These are phyloP conservation scores for Drosophila parvula DNA, from an alignment of 1,140 invertebrate species.

Conservation along the genomic window DNA sequence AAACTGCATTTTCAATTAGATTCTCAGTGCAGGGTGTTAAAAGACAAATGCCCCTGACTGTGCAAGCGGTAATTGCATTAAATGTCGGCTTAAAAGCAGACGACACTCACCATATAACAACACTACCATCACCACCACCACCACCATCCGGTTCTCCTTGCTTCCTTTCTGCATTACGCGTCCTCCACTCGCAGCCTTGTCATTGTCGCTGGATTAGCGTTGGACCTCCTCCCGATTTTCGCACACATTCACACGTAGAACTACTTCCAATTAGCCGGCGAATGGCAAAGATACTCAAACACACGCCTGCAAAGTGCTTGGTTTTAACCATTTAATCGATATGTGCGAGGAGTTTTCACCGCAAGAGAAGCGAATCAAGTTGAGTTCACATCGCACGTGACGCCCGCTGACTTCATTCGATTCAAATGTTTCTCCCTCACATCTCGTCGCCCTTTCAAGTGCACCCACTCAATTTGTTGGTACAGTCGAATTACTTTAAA, in stretches of 20 bases:
- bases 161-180: slow-evolving; percentile 13
- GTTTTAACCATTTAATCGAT: slow-evolving; percentile 75
- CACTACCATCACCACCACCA: neutral
- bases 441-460: neutral
- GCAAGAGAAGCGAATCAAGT: slow-evolving; percentile 38
- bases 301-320: slow-evolving; percentile 43
- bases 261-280: slow-evolving; percentile 67
- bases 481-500: slow-evolving; percentile 15
- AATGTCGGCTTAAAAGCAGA: slow-evolving; percentile 76
- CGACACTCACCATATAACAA: slow-evolving; percentile 5
- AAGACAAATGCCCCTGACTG: slow-evolving; percentile 46
- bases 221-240: slow-evolving; percentile 1
- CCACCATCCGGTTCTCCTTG: slow-evolving; percentile 1
- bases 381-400: slow-evolving; percentile 38
- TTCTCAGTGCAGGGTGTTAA: slow-evolving; percentile 30
- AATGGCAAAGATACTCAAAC: slow-evolving; percentile 18
- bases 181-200: slow-evolving; percentile 35
- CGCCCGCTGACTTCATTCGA: slow-evolving; percentile 37
- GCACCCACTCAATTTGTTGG: slow-evolving; percentile 27
- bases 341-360: slow-evolving; percentile 33
- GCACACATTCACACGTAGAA: slow-evolving; percentile 26
- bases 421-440: neutral
- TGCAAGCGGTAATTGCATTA: slow-evolving; percentile 77
- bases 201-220: slow-evolving; percentile 75
- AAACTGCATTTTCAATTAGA: neutral